These are phyloP conservation scores for Leptinotarsa peninsularis DNA, from an alignment of 2,888 invertebrate species.

Conservation along the genomic window DNA sequence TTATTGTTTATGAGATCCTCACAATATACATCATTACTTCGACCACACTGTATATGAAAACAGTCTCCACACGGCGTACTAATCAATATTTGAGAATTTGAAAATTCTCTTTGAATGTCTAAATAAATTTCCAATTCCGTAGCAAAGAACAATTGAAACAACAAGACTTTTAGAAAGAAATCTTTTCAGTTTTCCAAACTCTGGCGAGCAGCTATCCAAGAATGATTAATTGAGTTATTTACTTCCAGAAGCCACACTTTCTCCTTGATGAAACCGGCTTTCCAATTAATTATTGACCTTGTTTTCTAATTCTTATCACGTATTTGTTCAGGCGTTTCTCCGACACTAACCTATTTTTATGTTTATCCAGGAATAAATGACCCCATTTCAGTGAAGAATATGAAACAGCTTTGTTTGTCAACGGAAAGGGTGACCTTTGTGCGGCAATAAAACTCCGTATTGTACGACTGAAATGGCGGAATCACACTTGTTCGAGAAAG, in stretches of 20 bases:
- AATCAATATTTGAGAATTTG: no score
- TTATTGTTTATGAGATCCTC: no score
- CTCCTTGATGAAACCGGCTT: not conserved
- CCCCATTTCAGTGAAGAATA: slow-evolving; percentile 33
- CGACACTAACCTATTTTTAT: slow-evolving; percentile 30
- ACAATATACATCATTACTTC: no score
- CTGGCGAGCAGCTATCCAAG: not conserved
- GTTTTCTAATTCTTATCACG: not conserved
- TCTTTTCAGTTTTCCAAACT: slow-evolving; percentile 4
- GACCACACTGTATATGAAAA: no score
- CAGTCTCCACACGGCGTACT: no score
- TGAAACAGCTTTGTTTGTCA: slow-evolving; percentile 39
- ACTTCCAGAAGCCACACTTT: not conserved
- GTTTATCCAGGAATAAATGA: slow-evolving; percentile 41
- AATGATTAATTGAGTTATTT: not conserved
- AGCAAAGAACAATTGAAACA: no score
- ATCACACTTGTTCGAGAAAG: slow-evolving; percentile 60
- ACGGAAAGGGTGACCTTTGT: slow-evolving; percentile 51
- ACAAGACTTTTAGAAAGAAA: not conserved
- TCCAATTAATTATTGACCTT: not conserved
- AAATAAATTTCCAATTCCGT: no score
- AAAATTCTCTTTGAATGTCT: no score
- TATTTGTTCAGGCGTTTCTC: slow-evolving; percentile 5
- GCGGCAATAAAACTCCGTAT: slow-evolving; percentile 59
- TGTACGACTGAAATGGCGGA: slow-evolving; percentile 60